Base-by-base conservation (phyloP, 2,113 vertebrate genomes). In the Triplophysa rosa region DNA sequence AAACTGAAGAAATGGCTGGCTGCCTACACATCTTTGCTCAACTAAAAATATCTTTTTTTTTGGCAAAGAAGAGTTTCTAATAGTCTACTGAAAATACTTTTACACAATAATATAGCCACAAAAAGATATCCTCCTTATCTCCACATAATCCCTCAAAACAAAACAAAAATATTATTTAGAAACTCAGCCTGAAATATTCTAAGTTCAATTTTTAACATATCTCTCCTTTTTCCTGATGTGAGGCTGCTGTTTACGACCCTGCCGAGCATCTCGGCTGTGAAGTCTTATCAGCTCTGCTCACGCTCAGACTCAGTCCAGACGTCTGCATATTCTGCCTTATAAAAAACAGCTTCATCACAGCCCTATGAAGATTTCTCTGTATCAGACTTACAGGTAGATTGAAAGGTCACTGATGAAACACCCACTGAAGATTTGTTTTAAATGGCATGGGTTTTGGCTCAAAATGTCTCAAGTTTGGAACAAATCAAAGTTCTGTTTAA, bases 251-350 rank as follows among this genome's bases (percentile, higher is more conserved):
- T 16, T 68, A 40, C 13, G 23, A 59, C 21, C 37, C 52, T n/a
- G 14, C 13, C 9, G 33, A 56, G 29, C 13, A 9, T 56, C 19
- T 58, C 40, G 21, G 78, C 72, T 77, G 40, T 77, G 58, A 70
- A 77, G 67, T 58, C 4, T 80, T 81, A 72, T 81, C 68, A 40
- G 83, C 29, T 2, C 8, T 19, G n/a, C 29, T 49, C 79, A 81
- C 69, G 75, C 37, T 62, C 59, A 65, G 42, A 72, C 78, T 29
- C 67, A 54, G 61, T 26, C 16, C 61, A 65, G 73, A 77, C 24
- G 6, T 65, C 62, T 65, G 12, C 42, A 77, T n/a, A 12, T 61
- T 37, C 45, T 12, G 47, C 40, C 23, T 63, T 63, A 45, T 37
- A 37, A 37, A 75, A 62, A 62, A 75, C 40, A 47, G 72, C 37